Evolutionary conservation across 1,140 invertebrate species (phyloP).

Genomic region (Pararge aegeria): DNA sequence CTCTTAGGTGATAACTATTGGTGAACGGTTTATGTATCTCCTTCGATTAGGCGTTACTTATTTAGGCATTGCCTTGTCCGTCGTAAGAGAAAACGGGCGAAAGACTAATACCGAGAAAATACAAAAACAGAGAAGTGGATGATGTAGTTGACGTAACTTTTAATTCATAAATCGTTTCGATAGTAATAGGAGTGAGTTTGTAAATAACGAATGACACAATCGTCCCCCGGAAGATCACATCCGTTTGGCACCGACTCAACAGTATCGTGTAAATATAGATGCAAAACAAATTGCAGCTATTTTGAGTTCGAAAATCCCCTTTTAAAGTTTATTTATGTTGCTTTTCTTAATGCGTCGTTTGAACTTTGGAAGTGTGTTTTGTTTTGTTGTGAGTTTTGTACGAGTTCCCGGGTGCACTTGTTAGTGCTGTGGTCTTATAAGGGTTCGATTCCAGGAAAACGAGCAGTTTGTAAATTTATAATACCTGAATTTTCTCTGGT

Average conservation of each 20-base stretch:
- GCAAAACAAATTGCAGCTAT: constrained; percentile 34
- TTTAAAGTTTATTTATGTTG: neutral
- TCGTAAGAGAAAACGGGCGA: no score
- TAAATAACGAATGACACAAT: constrained; percentile 59
- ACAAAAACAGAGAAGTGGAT: no score
- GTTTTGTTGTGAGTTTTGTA: neutral
- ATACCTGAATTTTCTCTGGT: no score
- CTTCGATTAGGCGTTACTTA: no score
- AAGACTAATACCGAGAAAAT: no score
- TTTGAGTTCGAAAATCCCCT: constrained; percentile 8
- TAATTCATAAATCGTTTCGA: constrained; percentile 4
- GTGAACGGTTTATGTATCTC: no score
- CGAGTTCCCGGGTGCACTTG: no score
- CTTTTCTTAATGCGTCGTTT: neutral
- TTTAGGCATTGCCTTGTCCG: no score
- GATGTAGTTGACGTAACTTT: neutral
- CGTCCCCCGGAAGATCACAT: constrained; percentile 62
- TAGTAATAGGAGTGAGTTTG: constrained; percentile 14
- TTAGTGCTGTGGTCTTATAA: no score
- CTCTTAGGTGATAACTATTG: no score
- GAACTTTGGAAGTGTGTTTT: neutral
- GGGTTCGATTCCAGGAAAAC: no score
- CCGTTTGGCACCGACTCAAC: constrained; percentile 63
- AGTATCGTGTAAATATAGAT: constrained; percentile 45
- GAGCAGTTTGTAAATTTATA: no score